Conservation (phyloP, 2,797 vertebrate species). For the Eulemur rubriventer region DNA sequence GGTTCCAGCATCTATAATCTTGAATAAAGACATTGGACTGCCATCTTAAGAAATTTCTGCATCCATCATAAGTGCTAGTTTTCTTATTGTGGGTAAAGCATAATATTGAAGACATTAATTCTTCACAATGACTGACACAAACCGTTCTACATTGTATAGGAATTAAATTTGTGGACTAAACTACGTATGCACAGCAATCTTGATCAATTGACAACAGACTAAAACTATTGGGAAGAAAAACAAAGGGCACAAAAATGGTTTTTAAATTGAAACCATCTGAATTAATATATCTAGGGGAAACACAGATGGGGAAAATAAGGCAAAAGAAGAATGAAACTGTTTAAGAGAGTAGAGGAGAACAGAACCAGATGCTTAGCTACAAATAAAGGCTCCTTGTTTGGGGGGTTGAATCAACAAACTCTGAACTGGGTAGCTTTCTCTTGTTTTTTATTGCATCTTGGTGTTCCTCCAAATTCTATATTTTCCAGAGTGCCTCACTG, state of each 20-base stretch:
- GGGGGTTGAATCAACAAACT: not conserved
- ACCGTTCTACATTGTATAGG: not conserved
- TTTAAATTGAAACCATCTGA: conserved; percentile 24
- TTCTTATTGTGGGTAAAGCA: not conserved
- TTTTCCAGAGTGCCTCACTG: not conserved
- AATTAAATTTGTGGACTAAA: conserved; percentile 10
- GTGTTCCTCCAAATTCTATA: not conserved
- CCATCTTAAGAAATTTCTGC: not conserved
- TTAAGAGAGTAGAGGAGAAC: not conserved
- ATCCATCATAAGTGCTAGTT: not conserved
- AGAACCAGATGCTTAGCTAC: not conserved
- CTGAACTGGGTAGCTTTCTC: not conserved
- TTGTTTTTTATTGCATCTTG: not conserved
- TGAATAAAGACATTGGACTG: not conserved
- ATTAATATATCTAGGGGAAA: not conserved
- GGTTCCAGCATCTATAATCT: not conserved
- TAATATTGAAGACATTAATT: not conserved
- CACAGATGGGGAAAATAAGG: not conserved
- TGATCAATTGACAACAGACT: not conserved
- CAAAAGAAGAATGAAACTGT: not conserved
- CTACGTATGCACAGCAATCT: not conserved
- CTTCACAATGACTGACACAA: not conserved
- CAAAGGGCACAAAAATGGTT: not conserved
- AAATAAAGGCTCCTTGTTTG: not conserved
- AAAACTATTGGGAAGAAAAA: not conserved